phyloP scores from a whole-genome alignment of 1,140 invertebrate species.

The Thaumetopoea pityocampa region DNA sequence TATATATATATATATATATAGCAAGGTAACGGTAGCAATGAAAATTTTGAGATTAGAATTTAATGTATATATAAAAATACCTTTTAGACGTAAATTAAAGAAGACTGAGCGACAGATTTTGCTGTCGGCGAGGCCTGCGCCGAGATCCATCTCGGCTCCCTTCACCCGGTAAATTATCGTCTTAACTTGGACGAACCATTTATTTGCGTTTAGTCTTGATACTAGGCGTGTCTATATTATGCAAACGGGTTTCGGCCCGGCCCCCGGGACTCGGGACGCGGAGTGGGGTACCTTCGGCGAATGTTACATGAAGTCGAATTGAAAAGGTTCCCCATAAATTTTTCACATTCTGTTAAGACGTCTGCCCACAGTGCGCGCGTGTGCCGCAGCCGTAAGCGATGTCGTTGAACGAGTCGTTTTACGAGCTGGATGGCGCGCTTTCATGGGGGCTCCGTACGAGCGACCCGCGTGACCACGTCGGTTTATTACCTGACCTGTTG shows the following conservation, averaged over 20 bases:
- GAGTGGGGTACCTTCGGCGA: conserved; percentile 22
- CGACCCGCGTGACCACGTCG: no score
- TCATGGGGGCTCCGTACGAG: no score
- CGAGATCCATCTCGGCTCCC: conserved; percentile 46
- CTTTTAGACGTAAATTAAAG: conserved; percentile 29
- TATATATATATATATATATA: no score
- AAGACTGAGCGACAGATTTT: conserved; percentile 32
- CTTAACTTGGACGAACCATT: conserved; percentile 53
- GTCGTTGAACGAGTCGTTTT: conserved; percentile 10
- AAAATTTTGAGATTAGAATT: no score
- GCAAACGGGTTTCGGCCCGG: conserved; percentile 45
- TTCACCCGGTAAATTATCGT: conserved; percentile 55
- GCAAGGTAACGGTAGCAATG: no score
- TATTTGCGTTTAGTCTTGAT: conserved; percentile 53
- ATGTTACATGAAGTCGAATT: conserved; percentile 27
- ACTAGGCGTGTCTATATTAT: conserved; percentile 52
- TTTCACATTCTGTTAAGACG: conserved; percentile 20
- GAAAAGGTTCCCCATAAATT: conserved; percentile 26
- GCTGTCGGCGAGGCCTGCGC: conserved; percentile 35
- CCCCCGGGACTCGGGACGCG: conserved; percentile 24
- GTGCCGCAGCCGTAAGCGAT: conserved; percentile 14
- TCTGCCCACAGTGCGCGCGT: no score
- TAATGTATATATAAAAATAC: no score
- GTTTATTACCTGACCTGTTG: no score
- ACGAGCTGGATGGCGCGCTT: no score